Percentiles rank a stretch among this genome's conserved stretches.
These are phyloP conservation scores for Dascyllus trimaculatus DNA, from an alignment of 2,113 vertebrate species.

Conservation along the genomic window DNA sequence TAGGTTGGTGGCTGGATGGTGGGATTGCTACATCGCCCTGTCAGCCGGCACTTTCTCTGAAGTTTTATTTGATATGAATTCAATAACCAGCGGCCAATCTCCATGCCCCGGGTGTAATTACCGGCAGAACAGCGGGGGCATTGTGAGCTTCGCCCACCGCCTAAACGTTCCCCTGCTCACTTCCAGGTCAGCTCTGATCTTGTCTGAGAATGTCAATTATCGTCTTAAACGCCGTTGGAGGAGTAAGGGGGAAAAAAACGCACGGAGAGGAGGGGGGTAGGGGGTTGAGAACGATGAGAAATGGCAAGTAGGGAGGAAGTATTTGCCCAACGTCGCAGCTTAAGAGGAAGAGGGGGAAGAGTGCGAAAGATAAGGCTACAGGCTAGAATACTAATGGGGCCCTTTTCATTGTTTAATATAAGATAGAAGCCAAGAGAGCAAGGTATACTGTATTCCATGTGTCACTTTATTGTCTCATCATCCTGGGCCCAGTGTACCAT, in stretches of 20 bases:
- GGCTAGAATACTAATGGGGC: conserved; percentile 59
- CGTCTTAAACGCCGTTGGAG: conserved; percentile 65
- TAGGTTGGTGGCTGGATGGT: background rate
- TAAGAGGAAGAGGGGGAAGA: conserved; percentile 37
- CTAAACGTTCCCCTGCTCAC: conserved; percentile 76
- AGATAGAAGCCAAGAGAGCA: conserved; percentile 17
- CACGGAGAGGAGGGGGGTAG: background rate
- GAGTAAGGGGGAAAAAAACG: conserved; percentile 20
- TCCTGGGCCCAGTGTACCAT: background rate
- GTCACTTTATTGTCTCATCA: conserved; percentile 25
- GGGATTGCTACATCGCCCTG: conserved; percentile 20
- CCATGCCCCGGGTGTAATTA: conserved; percentile 80
- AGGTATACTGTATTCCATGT: background rate
- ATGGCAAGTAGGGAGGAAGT: conserved; percentile 54
- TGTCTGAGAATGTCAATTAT: conserved; percentile 86
- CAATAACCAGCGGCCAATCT: conserved; percentile 80
- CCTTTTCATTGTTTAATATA: conserved; percentile 36
- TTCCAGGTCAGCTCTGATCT: conserved; percentile 81
- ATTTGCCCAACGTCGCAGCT: conserved; percentile 46
- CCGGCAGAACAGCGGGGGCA: conserved; percentile 74
- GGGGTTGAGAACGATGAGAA: conserved; percentile 38
- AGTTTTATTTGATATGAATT: conserved; percentile 84
- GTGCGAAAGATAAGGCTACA: conserved; percentile 21
- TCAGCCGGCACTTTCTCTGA: conserved; percentile 47
- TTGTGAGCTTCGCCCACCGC: conserved; percentile 65